phyloP scores from a whole-genome alignment of 2,888 invertebrate species.

The Blastobasis adustella region DNA sequence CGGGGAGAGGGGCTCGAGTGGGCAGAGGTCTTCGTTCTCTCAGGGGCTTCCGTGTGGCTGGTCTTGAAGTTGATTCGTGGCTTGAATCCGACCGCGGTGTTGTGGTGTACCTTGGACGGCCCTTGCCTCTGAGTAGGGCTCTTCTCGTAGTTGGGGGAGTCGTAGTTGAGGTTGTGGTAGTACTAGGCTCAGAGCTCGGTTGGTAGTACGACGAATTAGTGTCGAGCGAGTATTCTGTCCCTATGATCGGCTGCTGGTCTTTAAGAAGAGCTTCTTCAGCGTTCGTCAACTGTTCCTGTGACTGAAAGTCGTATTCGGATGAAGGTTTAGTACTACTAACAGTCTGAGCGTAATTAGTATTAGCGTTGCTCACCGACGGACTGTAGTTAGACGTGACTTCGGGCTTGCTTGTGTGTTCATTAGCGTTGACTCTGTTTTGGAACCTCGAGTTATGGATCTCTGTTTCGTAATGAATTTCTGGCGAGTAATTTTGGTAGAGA shows the following conservation, averaged over 20 bases:
- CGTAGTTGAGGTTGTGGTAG: slow-evolving; percentile 41
- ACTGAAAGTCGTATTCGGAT: slow-evolving; percentile 29
- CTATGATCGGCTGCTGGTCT: slow-evolving; percentile 21
- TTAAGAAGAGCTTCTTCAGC: slow-evolving; percentile 27
- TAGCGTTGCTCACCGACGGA: not conserved
- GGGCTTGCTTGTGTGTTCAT: slow-evolving; percentile 35
- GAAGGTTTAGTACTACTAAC: slow-evolving; percentile 16
- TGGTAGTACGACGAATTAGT: slow-evolving; percentile 27
- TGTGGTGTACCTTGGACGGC: slow-evolving; percentile 58
- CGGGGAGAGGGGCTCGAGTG: slow-evolving; percentile 55
- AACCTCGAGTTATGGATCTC: slow-evolving; percentile 44
- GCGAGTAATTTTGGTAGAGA: slow-evolving; percentile 52
- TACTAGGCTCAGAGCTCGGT: slow-evolving; percentile 18
- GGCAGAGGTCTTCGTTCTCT: slow-evolving; percentile 69
- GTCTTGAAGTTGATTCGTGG: slow-evolving; percentile 51
- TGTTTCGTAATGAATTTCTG: slow-evolving; percentile 58
- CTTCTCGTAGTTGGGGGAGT: slow-evolving; percentile 53
- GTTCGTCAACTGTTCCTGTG: slow-evolving; percentile 27
- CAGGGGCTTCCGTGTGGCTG: slow-evolving; percentile 62
- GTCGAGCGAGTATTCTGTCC: slow-evolving; percentile 27
- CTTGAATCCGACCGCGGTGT: slow-evolving; percentile 52
- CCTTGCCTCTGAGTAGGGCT: slow-evolving; percentile 43
- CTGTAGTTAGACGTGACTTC: slow-evolving; percentile 21
- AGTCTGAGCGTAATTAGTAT: not conserved
- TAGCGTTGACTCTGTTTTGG: slow-evolving; percentile 26